Evolutionary conservation across 2,888 invertebrate species (phyloP), one percentile per base, ranked within the genome.

Genomic region (Nomada fabriciana): DNA sequence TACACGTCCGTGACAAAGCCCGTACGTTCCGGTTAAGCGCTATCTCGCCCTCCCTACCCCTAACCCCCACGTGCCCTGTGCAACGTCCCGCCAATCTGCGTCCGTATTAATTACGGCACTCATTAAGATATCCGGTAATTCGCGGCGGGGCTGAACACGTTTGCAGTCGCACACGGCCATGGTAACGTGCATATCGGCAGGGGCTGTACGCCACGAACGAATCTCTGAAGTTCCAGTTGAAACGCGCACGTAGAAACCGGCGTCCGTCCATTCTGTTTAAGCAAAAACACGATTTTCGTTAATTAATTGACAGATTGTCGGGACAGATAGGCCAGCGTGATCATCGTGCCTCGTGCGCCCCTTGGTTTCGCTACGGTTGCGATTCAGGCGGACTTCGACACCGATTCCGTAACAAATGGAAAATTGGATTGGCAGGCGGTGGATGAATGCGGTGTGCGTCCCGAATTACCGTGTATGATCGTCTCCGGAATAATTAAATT

Each of bases 111-210:
- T 93, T 93, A 93, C 92, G 91, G 90, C 89, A 93, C 92, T 93
- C 92, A 92, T 93, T 93, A 93, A 93, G 93, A 92, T 93, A 93
- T 93, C 93, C 92, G 91, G 92, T 91, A 91, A 92, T 93, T 93
- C 91, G 90, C 90, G 90, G 89, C 88, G 86, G 77, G 86, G 71
- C 85, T 76, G 86, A 78, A 82, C 82, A 78, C 87, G 79, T 84
- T 71, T 69, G 50, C 71, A 75, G 57, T 65, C 65, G 73, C 77
- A 57, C 75, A 67, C 84, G 73, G 29, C 74, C 73, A 77, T 77
- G 68, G 84, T 64, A 83, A 78, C 85, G 64, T 29, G 23, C 20
- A 36, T 25, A 47, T 53, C 75, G n/a, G 36, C 55, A 25, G 20
- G 36, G 60, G 69, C 55, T 61, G 65, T 15, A 13, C 47, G 47